A percentile compares a stretch with the other conserved stretches of the same genome.
These are phyloP conservation scores for Acleris holmiana DNA, from an alignment of 2,888 invertebrate species.

Conservation along the genomic window DNA sequence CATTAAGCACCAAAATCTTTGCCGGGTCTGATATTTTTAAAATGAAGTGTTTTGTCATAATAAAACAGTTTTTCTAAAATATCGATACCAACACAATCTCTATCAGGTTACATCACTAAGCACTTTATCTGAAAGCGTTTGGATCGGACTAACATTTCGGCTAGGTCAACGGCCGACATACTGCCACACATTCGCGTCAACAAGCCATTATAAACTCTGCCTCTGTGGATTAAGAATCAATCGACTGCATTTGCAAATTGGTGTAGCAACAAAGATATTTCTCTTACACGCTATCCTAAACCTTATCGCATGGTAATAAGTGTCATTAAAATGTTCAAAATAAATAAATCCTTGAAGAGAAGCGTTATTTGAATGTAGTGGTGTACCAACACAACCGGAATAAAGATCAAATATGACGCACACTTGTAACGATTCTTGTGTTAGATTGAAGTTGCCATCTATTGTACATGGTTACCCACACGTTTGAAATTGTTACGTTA, in stretches of 20 bases:
- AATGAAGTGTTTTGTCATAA: too few species aligned
- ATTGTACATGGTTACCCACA: too few species aligned
- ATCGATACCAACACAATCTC: background rate
- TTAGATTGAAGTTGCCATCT: too few species aligned
- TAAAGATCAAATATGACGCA: too few species aligned
- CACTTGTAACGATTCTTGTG: too few species aligned
- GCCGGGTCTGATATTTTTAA: too few species aligned
- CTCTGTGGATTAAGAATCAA: background rate
- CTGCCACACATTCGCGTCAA: conserved; percentile 70
- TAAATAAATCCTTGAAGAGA: too few species aligned
- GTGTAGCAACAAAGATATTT: background rate
- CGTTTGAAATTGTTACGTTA: too few species aligned
- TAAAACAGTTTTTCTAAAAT: background rate
- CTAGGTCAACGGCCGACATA: conserved; percentile 74
- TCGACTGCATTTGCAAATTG: conserved; percentile 21
- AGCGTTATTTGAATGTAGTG: too few species aligned
- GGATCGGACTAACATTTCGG: conserved; percentile 65
- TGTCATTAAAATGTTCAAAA: too few species aligned
- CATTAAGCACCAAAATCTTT: too few species aligned
- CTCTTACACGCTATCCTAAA: background rate
- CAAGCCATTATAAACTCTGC: conserved; percentile 45
- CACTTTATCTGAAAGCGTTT: conserved; percentile 64
- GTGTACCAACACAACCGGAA: too few species aligned
- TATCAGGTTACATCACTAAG: conserved; percentile 51
- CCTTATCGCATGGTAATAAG: background rate